These are phyloP conservation scores for Noctilio leporinus DNA, from an alignment of 2,113 vertebrate species.

Conservation along the genomic window DNA sequence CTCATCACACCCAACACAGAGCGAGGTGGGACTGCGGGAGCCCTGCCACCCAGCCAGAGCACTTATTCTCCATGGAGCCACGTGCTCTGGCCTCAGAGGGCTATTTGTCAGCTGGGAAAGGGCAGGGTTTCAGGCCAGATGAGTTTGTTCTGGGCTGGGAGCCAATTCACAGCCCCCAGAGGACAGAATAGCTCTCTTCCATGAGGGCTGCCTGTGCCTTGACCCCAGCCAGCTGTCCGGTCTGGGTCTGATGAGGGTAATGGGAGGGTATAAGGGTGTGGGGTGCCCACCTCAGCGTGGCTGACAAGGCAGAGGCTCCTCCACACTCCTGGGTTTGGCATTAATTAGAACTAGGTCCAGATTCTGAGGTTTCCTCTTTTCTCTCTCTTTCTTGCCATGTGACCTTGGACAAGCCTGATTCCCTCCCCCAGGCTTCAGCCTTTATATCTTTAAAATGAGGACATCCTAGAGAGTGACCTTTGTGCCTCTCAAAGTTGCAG, in stretches of 20 bases:
- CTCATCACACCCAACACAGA: background rate
- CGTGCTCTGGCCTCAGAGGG: background rate
- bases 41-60: background rate
- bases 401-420: background rate
- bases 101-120: background rate
- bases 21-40: background rate
- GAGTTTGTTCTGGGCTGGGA: background rate
- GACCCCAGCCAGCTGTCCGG: background rate
- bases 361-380: background rate
- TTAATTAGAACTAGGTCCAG: background rate
- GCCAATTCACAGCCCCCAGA: constrained; percentile 29
- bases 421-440: background rate
- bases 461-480: background rate
- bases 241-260: background rate
- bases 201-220: background rate
- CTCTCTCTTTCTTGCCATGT: background rate
- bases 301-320: background rate
- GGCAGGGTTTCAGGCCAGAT: background rate
- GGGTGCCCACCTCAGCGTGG: background rate
- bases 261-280: background rate
- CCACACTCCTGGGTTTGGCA: rapidly evolving
- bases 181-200: background rate
- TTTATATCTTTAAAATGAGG: background rate
- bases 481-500: background rate
- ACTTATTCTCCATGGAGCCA: background rate